phyloP scores from a whole-genome alignment of 2,888 invertebrate species.

The Arenicola marina region DNA sequence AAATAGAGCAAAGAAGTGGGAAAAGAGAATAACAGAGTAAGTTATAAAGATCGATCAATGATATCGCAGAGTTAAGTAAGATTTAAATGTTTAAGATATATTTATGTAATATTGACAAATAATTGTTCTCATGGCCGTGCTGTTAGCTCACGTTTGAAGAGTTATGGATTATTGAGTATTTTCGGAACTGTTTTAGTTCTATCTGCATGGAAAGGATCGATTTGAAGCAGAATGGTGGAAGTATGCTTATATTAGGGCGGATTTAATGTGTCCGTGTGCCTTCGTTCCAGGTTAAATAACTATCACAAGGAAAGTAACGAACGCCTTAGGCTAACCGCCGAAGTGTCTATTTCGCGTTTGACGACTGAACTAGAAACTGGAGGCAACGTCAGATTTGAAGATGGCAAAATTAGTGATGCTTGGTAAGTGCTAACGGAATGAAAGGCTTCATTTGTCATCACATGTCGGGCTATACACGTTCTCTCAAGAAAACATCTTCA shows the following conservation, averaged over 20 bases:
- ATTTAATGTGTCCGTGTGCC: background rate
- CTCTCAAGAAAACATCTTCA: background rate
- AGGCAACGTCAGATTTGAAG: conserved; percentile 61
- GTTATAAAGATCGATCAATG: no score
- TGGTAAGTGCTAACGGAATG: conserved; percentile 43
- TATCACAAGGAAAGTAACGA: conserved; percentile 42
- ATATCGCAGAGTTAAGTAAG: no score
- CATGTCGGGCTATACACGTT: background rate
- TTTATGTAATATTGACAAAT: no score
- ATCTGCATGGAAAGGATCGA: background rate
- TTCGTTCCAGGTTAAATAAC: conserved; percentile 40
- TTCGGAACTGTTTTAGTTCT: background rate
- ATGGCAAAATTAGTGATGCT: conserved; percentile 50
- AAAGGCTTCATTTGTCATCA: background rate
- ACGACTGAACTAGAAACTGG: conserved; percentile 58
- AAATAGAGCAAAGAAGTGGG: conserved; percentile 45
- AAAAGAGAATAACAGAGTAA: conserved; percentile 33
- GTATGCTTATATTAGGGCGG: no score
- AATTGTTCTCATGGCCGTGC: no score
- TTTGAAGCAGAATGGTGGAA: no score
- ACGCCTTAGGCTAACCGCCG: conserved; percentile 38
- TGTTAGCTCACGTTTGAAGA: no score
- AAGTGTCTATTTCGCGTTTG: conserved; percentile 44
- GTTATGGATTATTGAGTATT: background rate
- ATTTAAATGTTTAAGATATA: no score